Evolutionary conservation across 2,797 vertebrate genomes (phyloP), one percentile per base, ranked within the genome.

Genomic region (Arnoldichthys spilopterus): DNA sequence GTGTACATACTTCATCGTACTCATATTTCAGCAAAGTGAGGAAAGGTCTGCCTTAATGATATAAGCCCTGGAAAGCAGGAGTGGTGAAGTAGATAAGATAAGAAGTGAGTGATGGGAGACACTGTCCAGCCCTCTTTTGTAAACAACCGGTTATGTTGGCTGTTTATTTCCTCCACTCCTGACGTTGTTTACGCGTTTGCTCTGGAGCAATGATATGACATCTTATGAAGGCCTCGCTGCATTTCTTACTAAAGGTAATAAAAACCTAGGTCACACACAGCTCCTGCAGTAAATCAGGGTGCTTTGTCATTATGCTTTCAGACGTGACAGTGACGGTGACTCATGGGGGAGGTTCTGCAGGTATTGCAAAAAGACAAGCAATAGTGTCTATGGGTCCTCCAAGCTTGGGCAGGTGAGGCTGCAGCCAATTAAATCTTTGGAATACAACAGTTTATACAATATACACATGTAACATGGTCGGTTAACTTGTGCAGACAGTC

Each of bases 311-410:
- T 64, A 45, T 62, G 43, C 32, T 45, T 68, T 20, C 37, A 80
- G 78, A 51, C 68, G n/a, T n/a, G n/a, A n/a, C n/a, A n/a, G n/a
- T 11, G 53, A 69, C 28, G 15, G 28, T 16, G 78, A 69, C 20
- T 34, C 47, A 9, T 53, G 40, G 43, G 45, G 26, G n/a, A 49
- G 24, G 22, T 37, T 20, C 22, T n/a, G 43, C 40, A 49, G 24
- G 22, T 37, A 13, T 18, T n/a, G 43, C 40, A 24, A 61, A 32
- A 74, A 22, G 62, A 67, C 51, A 9, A 67, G 37, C 71, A 74
- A 59, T 66, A 68, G 78, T 53, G 37, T 51, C 22, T 74, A 79
- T 59, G 63, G 77, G 15, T 34, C 18, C 59, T 79, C 77, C 47
- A 58, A 24, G 6, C 67, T 79, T 49, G 63, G 51, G 8, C 71